Base-by-base conservation (phyloP, 1,140 invertebrate genomes). In the Cephus cinctus region DNA sequence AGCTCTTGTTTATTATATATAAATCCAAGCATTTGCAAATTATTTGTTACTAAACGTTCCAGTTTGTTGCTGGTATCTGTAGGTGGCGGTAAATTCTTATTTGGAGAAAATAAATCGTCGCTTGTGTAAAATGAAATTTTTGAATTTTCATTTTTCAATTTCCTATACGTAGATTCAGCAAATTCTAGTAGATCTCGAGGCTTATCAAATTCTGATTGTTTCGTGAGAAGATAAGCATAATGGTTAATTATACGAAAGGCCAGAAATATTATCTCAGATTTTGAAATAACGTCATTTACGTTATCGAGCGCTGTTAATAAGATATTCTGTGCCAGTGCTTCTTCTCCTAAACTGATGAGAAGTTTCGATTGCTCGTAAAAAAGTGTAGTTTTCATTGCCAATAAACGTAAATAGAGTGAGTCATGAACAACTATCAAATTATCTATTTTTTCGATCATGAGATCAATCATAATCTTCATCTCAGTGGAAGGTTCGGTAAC, bases 21-120 rank as follows among this genome's bases (percentile, higher is more conserved):
- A 59, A 73, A 77, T 3, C 68, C 73, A 52, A 78, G 65, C 76
- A 79, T 79, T 30, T 78, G 73, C 12, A 78, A 52, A 52, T 79
- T 79, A 42, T 75, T 78, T 8, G 76, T 78, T 6, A 77, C 73
- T 2, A 78, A 55, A 53, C 69, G 73, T 43, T 78, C 76, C 15
- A 79, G 68, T 57, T 78, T 78, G 11, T 43, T 47, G 22, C 40
- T 45, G 3, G 47, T 55, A 52, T 51, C 46, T 12, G 54, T 52
- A 21, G 55, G 67, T 3, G 21, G 5, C 9, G 18, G 9, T 9
- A 47, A 18, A 15, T 32, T 12, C 23, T 22, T 15, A 12, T 52
- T 25, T 2, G 38, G 20, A 11, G 36, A 36, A 41, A 59, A 63
- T 6, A 63, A 34, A 36, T 63, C 47, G 6, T 63, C 60, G 14